phyloP scores from a whole-genome alignment of 1,140 invertebrate species.

The Ceratosolen solmsi region DNA sequence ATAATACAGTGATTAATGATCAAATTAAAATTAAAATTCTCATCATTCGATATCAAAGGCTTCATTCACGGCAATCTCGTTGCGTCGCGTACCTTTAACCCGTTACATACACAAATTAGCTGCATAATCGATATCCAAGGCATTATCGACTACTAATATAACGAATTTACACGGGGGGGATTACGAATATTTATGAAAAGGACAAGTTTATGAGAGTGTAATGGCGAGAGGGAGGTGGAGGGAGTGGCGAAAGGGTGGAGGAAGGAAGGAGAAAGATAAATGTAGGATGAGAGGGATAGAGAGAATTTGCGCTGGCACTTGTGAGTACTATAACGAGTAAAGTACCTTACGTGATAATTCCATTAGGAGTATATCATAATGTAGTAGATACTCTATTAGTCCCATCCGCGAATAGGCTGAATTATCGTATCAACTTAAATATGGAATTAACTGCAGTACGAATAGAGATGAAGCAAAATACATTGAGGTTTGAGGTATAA shows the following conservation, averaged over 20 bases:
- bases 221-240: neutral
- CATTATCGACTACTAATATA: slow-evolving; percentile 39
- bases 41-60: too few relatives aligned
- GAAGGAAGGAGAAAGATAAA: neutral
- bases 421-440: neutral
- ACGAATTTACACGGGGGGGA: slow-evolving; percentile 56
- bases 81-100: too few relatives aligned
- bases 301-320: slow-evolving; percentile 26
- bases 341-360: slow-evolving; percentile 56
- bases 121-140: too few relatives aligned
- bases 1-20: too few relatives aligned
- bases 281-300: slow-evolving; percentile 3
- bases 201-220: neutral
- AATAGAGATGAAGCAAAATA: too few relatives aligned
- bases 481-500: too few relatives aligned
- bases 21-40: too few relatives aligned
- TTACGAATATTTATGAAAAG: slow-evolving; percentile 42
- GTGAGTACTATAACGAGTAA: slow-evolving; percentile 49
- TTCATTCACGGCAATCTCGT: too few relatives aligned
- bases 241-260: slow-evolving; percentile 5
- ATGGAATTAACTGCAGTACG: too few relatives aligned
- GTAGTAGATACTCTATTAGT: slow-evolving; percentile 49
- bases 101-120: too few relatives aligned
- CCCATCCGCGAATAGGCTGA: neutral
- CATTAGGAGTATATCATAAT: slow-evolving; percentile 54